Evolutionary conservation across 2,888 invertebrate genomes (phyloP), one percentile per base, ranked within the genome.

Genomic region (Coleophora deauratella): DNA sequence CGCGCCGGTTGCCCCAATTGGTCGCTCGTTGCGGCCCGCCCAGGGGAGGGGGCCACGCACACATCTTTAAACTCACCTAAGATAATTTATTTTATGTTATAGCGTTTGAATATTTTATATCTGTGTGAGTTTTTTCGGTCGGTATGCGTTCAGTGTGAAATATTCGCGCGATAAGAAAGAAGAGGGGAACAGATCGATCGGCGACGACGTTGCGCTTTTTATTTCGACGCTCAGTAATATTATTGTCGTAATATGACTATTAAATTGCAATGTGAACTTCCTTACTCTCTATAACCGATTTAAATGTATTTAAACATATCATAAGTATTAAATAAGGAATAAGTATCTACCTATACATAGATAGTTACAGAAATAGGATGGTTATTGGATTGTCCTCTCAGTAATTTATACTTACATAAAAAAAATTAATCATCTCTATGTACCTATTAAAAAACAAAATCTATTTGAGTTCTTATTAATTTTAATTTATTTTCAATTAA

Each of bases 1-100:
- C 87, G 87, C 88, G 88, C 81, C 85, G 86, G 65, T 64, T 71
- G 68, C 66, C 79, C 77, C 86, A 76, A 88, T 88, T 88, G 87
- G 88, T 74, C 68, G 72, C 51, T 58, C 55, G 57, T 59, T 56
- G 54, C 71, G 77, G 51, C 74, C 79, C 84, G 82, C 84, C 84
- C 80, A 73, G 68, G 69, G 79, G 79, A 72, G 78, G 80, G 79
- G 76, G 79, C 70, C 55, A 73, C 80, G 62, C 84, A 80, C 84
- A 81, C 82, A 70, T 59, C 57, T 72, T 63, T 69, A 65, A 64
- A 59, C 78, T 72, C 82, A 84, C 81, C 84, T 84, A 84, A 84
- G 82, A 84, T 84, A 84, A 84, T 82, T 84, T 84, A 84, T 84
- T 84, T 84, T 84, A 84, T 82, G 81, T 81, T 84, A 84, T 81